Evolutionary conservation across 2,113 vertebrate genomes (phyloP).

Genomic region (Actinemys pallida): DNA sequence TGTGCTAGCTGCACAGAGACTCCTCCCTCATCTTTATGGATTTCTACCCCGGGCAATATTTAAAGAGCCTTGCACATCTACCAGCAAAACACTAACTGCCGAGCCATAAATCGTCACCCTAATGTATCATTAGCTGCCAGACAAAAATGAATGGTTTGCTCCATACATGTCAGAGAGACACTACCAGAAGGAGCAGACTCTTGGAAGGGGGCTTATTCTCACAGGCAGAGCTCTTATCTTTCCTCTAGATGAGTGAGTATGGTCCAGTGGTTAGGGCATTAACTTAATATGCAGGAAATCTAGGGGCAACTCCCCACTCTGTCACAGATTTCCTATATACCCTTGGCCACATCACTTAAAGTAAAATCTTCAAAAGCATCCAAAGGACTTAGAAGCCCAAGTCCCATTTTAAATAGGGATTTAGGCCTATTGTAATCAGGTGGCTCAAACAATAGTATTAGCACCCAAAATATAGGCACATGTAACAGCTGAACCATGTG

Average conservation of each 20-base stretch:
- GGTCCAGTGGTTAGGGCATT: background rate
- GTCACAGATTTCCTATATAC: background rate
- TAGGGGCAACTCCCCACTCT: background rate
- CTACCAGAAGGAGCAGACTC: background rate
- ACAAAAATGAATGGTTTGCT: conserved; percentile 44
- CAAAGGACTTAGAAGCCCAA: background rate
- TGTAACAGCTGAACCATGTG: background rate
- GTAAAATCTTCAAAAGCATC: background rate
- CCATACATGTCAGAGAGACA: background rate
- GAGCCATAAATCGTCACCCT: conserved; percentile 56
- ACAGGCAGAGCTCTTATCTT: background rate
- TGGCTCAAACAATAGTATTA: background rate
- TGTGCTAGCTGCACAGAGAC: conserved; percentile 37
- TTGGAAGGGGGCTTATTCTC: background rate
- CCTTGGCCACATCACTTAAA: background rate
- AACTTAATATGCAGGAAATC: background rate
- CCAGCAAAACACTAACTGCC: conserved; percentile 37
- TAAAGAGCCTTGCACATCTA: conserved; percentile 38
- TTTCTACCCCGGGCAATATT: conserved; percentile 48
- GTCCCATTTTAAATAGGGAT: background rate
- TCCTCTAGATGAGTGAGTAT: background rate
- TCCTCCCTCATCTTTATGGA: conserved; percentile 59
- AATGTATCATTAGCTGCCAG: conserved; percentile 24
- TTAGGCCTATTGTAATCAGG: background rate
- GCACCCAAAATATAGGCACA: background rate